phyloP scores from a whole-genome alignment of 1,140 invertebrate genomes.

The Chionoecetes opilio region DNA sequence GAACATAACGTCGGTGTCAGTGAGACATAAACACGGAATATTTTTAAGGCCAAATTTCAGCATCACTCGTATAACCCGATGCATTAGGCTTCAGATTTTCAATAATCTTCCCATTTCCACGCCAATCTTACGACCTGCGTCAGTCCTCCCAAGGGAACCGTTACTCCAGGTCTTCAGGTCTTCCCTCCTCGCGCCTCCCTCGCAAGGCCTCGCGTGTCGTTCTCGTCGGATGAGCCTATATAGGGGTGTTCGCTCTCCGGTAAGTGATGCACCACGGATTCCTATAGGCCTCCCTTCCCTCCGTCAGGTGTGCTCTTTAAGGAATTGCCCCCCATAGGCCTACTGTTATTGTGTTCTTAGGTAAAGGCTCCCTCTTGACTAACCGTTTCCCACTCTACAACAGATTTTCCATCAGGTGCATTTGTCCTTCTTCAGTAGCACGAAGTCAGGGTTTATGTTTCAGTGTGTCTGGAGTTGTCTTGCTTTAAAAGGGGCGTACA shows the following conservation, averaged over 20 bases:
- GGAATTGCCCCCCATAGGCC: slow-evolving; percentile 2
- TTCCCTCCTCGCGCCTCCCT: neutral
- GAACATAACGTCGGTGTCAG: no score
- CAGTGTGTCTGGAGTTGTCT: neutral
- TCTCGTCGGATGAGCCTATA: neutral
- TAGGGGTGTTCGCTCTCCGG: neutral
- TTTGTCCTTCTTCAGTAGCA: neutral
- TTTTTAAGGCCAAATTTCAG: no score
- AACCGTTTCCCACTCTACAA: neutral
- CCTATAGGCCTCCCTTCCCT: neutral
- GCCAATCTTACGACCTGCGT: neutral
- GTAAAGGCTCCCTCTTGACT: neutral
- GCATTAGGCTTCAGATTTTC: neutral
- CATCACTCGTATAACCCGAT: no score
- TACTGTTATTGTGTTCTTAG: neutral
- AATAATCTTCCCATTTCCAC: neutral
- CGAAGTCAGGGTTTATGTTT: neutral
- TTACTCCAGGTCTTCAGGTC: neutral
- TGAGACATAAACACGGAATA: neutral
- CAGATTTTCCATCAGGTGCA: neutral
- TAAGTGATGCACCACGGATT: slow-evolving; percentile 14
- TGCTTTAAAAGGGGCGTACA: neutral
- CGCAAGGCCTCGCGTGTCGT: neutral
- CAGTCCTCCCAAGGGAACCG: neutral
- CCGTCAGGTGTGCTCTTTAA: neutral